Evolutionary conservation across 2,888 invertebrate species (phyloP).

Genomic region (Marronus borbonicus): DNA sequence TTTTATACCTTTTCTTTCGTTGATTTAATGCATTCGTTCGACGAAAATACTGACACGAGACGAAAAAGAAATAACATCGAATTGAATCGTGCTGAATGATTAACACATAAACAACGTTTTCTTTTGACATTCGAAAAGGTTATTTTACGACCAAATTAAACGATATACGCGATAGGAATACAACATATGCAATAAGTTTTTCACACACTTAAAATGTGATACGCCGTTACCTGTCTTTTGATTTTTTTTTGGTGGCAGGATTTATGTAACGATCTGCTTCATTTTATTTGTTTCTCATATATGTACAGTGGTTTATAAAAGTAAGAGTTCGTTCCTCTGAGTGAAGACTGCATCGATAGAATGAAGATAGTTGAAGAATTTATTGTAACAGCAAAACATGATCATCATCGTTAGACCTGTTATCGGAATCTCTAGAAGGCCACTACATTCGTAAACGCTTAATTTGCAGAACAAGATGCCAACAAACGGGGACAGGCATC

Average conservation of each 20-base stretch:
- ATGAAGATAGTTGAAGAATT: too few species aligned
- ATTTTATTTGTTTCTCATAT: too few species aligned
- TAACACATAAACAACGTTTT: constrained; percentile 14
- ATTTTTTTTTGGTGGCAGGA: background rate
- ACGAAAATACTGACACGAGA: background rate
- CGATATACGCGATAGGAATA: background rate
- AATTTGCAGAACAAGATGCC: too few species aligned
- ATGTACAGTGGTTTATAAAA: too few species aligned
- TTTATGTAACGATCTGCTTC: constrained; percentile 7
- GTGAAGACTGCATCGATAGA: too few species aligned
- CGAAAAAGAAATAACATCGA: background rate
- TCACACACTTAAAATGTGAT: background rate
- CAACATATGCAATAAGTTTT: background rate
- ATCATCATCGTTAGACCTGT: too few species aligned
- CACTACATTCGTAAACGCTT: too few species aligned
- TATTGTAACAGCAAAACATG: too few species aligned
- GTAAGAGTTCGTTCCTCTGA: too few species aligned
- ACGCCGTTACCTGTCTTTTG: background rate
- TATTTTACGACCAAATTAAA: constrained; percentile 11
- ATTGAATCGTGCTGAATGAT: background rate
- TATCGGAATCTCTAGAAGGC: too few species aligned
- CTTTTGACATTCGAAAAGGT: background rate
- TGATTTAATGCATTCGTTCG: background rate
- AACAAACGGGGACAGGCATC: too few species aligned
- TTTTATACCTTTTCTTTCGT: too few species aligned